A percentile compares a stretch with the other conserved stretches of the same genome.
Evolutionary conservation across 2,797 vertebrate species (phyloP).

Genomic region (Morus bassanus): DNA sequence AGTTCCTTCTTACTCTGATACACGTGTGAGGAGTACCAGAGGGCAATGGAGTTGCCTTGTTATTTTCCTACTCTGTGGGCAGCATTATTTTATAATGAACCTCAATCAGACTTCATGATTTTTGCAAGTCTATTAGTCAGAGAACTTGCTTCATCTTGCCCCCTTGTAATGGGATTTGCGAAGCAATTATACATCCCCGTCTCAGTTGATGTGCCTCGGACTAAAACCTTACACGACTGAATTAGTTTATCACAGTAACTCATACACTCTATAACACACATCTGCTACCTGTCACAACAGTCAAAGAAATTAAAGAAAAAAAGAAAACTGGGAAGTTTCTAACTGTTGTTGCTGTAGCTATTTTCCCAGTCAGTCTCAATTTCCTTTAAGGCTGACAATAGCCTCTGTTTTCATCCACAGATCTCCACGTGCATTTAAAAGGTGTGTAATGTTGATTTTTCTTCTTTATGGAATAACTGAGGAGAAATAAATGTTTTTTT

Average conservation of each 20-base stretch:
- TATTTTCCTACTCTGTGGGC: constrained; percentile 18
- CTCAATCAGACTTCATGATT: constrained; percentile 34
- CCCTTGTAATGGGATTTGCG: constrained; percentile 56
- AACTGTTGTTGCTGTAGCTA: not conserved
- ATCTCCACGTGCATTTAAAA: not conserved
- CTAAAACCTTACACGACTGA: constrained; percentile 23
- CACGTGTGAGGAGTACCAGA: not conserved
- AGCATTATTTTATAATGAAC: constrained; percentile 44
- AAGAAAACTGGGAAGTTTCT: not conserved
- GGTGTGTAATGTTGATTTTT: not conserved
- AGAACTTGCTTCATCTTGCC: constrained; percentile 38
- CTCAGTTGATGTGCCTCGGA: not conserved
- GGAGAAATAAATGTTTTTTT: not conserved
- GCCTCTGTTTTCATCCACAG: not conserved
- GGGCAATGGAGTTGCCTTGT: not conserved
- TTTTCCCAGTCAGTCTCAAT: not conserved
- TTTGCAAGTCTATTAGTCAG: constrained; percentile 56
- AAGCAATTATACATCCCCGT: constrained; percentile 38
- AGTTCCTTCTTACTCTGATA: not conserved
- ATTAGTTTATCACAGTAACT: constrained; percentile 29
- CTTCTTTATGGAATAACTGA: not conserved
- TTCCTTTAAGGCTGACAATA: not conserved
- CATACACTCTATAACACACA: not conserved
- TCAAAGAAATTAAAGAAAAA: constrained; percentile 8
- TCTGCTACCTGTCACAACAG: constrained; percentile 3